These are phyloP conservation scores for Lithophane ornitopus DNA, from an alignment of 2,888 invertebrate genomes.

Conservation along the genomic window DNA sequence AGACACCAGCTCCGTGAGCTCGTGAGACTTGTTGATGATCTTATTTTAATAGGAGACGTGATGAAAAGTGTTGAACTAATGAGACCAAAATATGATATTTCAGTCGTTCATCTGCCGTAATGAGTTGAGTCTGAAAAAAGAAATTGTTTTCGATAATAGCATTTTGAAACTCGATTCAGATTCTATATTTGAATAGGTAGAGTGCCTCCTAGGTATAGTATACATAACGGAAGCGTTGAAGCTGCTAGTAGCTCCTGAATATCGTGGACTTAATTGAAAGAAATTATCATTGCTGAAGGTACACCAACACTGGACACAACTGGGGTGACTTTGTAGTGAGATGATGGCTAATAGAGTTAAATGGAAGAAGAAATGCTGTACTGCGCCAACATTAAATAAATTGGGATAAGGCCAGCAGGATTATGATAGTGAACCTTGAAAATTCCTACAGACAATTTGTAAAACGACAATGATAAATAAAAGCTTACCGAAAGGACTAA, in stretches of 20 bases:
- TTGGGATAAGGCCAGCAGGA: neutral
- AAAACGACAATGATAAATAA: neutral
- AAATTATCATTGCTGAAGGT: neutral
- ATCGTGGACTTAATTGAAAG: neutral
- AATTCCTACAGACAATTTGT: neutral
- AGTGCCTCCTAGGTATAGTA: neutral
- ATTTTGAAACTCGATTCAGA: neutral
- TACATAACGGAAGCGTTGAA: neutral
- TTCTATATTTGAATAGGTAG: neutral
- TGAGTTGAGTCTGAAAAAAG: neutral
- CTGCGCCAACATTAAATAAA: neutral
- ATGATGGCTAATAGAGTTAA: neutral
- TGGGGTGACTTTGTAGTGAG: neutral
- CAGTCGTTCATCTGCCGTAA: slow-evolving; percentile 2
- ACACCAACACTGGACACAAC: neutral
- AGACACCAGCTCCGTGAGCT: slow-evolving; percentile 34
- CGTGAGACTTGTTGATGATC: slow-evolving; percentile 43
- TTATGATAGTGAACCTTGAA: neutral
- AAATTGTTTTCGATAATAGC: neutral
- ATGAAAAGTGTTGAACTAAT: slow-evolving; percentile 44
- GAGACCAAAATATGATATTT: slow-evolving; percentile 50
- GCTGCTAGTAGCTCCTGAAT: neutral
- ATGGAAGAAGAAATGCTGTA: neutral
- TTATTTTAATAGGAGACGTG: slow-evolving; percentile 40
- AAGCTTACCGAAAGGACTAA: neutral